Evolutionary conservation across 2,888 invertebrate genomes (phyloP).

Genomic region (Cephus sareptanus): DNA sequence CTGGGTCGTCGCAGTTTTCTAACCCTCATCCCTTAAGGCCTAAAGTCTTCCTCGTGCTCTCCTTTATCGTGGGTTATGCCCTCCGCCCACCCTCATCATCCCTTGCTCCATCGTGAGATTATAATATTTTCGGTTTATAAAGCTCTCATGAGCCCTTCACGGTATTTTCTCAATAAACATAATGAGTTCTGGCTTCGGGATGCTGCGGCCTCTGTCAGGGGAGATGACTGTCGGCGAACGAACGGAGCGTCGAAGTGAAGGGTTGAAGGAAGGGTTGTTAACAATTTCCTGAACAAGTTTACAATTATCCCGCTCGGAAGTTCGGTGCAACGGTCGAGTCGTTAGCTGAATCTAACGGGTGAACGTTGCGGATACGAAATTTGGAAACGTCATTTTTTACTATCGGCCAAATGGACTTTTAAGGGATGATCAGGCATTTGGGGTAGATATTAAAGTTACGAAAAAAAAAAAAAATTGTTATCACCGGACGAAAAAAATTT

Average conservation of each 20-base stretch:
- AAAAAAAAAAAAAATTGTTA: too few species aligned
- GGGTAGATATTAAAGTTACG: too few species aligned
- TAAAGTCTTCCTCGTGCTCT: not conserved
- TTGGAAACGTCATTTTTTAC: too few species aligned
- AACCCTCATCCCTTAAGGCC: not conserved
- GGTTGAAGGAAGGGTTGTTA: slow-evolving; percentile 8
- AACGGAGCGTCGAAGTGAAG: not conserved
- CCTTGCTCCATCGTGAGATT: slow-evolving; percentile 6
- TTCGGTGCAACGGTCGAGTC: not conserved
- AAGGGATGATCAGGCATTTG: too few species aligned
- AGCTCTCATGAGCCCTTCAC: slow-evolving; percentile 14
- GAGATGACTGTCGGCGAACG: not conserved
- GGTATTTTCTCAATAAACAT: slow-evolving; percentile 24
- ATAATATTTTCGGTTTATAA: slow-evolving; percentile 22
- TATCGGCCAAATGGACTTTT: too few species aligned
- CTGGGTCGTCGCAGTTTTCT: slow-evolving; percentile 10
- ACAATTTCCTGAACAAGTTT: slow-evolving; percentile 17
- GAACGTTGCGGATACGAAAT: too few species aligned
- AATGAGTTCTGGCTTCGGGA: slow-evolving; percentile 14
- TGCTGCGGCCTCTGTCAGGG: not conserved
- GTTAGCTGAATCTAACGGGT: not conserved
- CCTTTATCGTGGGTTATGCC: not conserved
- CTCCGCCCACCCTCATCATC: not conserved
- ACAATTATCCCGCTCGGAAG: slow-evolving; percentile 5
- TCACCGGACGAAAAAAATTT: too few species aligned